Conservation (phyloP, 2,797 vertebrate genomes). For the Uromys caudimaculatus region DNA sequence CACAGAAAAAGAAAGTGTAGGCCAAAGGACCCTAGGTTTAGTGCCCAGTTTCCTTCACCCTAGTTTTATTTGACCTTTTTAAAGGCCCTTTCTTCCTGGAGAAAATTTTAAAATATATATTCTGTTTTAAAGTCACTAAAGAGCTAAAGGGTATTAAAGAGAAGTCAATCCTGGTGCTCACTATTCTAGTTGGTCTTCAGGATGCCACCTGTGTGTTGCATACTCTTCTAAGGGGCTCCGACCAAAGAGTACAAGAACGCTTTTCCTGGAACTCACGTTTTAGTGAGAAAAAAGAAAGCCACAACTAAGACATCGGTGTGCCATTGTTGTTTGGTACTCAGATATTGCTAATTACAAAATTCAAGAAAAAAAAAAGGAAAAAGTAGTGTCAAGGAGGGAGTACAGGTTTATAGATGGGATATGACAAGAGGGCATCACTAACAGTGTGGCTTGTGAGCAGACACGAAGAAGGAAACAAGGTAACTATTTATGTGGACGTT, state of each 20-base stretch:
- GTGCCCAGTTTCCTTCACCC: neutral
- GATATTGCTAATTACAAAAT: neutral
- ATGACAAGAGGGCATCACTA: neutral
- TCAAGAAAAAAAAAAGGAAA: neutral
- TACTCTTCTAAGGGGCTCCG: neutral
- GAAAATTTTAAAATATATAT: neutral
- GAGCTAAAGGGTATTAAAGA: neutral
- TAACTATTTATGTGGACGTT: neutral
- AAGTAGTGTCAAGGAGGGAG: neutral
- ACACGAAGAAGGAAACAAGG: slow-evolving; percentile 17
- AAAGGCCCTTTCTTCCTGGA: neutral
- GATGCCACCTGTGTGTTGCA: neutral
- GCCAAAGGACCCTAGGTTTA: neutral
- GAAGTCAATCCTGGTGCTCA: neutral
- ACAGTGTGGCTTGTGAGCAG: neutral
- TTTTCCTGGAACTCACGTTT: neutral
- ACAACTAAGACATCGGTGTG: neutral
- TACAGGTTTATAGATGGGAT: neutral
- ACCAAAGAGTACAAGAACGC: neutral
- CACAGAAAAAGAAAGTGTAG: neutral
- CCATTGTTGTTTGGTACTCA: neutral
- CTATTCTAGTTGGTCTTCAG: neutral
- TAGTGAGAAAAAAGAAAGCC: neutral
- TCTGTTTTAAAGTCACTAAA: neutral
- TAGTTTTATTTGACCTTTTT: neutral